These are phyloP conservation scores for Bemisia tabaci DNA, from an alignment of 1,140 invertebrate genomes.

Conservation along the genomic window DNA sequence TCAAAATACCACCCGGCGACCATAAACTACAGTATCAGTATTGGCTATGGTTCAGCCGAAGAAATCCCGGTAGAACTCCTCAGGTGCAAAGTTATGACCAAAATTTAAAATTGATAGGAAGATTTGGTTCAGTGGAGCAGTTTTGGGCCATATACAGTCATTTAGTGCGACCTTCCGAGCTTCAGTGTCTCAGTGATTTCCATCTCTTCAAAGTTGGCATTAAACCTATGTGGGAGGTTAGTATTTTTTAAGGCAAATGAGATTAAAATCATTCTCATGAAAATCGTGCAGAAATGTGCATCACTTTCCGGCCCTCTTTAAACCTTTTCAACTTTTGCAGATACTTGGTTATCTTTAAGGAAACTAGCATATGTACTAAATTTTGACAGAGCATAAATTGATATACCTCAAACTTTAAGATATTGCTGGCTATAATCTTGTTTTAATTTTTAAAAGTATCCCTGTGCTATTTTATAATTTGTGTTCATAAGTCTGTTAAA, in stretches of 20 bases:
- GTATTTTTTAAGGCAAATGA: constrained; percentile 1
- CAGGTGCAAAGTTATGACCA: constrained; percentile 53
- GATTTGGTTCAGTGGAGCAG: constrained; percentile 84
- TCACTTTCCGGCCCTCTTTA: too few species aligned
- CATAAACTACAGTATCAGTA: constrained; percentile 81
- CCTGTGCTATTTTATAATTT: too few species aligned
- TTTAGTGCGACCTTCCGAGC: constrained; percentile 70
- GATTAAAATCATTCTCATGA: too few species aligned
- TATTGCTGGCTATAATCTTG: too few species aligned
- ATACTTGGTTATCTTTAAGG: too few species aligned
- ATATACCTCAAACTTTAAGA: too few species aligned
- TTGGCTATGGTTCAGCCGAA: constrained; percentile 75
- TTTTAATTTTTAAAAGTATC: too few species aligned
- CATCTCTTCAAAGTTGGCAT: constrained; percentile 98
- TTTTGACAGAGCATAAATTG: too few species aligned
- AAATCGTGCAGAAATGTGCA: too few species aligned
- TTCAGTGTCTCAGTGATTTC: constrained; percentile 83
- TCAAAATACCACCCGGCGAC: constrained; percentile 57
- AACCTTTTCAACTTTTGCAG: too few species aligned
- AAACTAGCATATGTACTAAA: too few species aligned
- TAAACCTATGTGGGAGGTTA: constrained; percentile 40
- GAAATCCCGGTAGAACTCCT: constrained; percentile 50
- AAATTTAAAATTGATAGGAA: constrained; percentile 59
- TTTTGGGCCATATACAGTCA: constrained; percentile 95
- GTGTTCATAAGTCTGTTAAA: too few species aligned